Conservation (phyloP, 2,888 invertebrate genomes). For the Spisula subtruncata region DNA sequence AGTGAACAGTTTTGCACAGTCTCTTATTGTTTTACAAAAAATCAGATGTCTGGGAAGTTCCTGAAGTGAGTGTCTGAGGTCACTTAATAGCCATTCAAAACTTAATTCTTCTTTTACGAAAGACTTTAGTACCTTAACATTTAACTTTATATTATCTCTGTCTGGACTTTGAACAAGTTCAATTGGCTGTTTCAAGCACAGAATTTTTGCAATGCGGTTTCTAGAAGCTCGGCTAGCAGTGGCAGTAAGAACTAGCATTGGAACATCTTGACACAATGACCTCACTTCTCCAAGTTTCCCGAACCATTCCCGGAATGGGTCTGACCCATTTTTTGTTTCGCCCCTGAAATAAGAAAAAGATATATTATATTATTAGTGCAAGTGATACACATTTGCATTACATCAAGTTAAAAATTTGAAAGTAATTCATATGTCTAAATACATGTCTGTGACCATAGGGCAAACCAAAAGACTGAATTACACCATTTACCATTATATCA, state of each 20-base stretch:
- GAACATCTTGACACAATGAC: conserved; percentile 28
- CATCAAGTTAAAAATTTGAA: no score
- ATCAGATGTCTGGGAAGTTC: conserved; percentile 48
- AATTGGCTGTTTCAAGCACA: neutral
- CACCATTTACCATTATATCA: no score
- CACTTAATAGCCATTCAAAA: no score
- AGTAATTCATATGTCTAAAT: no score
- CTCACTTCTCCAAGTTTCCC: conserved; percentile 46
- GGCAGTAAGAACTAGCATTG: conserved; percentile 49
- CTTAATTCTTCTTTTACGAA: no score
- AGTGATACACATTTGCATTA: no score
- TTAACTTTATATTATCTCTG: no score
- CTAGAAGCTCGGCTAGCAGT: conserved; percentile 30
- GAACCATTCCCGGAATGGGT: conserved; percentile 58
- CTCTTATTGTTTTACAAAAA: conserved; percentile 57
- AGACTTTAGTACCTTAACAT: no score
- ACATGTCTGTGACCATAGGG: no score
- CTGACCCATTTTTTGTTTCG: conserved; percentile 14
- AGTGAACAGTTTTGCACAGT: conserved; percentile 29
- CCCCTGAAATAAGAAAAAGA: neutral
- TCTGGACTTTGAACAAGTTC: neutral
- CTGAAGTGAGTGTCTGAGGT: neutral
- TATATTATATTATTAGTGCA: no score
- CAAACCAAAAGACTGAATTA: no score
- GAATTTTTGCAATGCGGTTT: neutral